Conservation (phyloP, 2,888 invertebrate species). For the Muschampia plurimacula region DNA sequence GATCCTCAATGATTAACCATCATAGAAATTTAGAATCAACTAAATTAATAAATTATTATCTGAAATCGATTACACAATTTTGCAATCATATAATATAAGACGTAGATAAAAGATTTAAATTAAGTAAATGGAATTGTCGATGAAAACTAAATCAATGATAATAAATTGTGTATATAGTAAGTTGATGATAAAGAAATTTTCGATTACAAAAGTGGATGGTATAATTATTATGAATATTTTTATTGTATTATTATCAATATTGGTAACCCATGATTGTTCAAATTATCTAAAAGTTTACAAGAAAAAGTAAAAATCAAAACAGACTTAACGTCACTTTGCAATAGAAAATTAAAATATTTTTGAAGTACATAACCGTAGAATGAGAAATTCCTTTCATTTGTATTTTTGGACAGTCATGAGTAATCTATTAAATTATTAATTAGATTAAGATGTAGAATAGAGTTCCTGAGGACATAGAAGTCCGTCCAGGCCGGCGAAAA, state of each 20-base stretch:
- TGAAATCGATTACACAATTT: background rate
- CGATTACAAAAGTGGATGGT: constrained; percentile 38
- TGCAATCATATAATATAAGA: background rate
- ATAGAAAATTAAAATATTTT: no score
- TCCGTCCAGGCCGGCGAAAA: constrained; percentile 79
- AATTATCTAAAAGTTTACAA: background rate
- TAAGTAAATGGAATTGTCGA: constrained; percentile 15
- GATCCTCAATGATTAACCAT: background rate
- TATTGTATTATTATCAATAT: background rate
- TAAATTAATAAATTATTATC: constrained; percentile 1
- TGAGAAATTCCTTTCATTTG: background rate
- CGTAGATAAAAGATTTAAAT: constrained; percentile 7
- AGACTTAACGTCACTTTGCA: background rate
- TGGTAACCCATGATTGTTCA: background rate
- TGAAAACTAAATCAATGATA: constrained; percentile 14
- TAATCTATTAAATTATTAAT: constrained; percentile 1
- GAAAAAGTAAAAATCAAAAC: background rate
- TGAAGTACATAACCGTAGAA: no score
- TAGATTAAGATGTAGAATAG: constrained; percentile 62
- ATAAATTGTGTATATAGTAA: constrained; percentile 58
- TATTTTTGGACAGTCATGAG: background rate
- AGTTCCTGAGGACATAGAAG: constrained; percentile 79
- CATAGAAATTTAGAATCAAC: background rate
- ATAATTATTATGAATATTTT: constrained; percentile 46
- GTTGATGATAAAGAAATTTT: constrained; percentile 74